Evolutionary conservation across 1,140 invertebrate genomes (phyloP).

Genomic region (Dendroctonus valens): DNA sequence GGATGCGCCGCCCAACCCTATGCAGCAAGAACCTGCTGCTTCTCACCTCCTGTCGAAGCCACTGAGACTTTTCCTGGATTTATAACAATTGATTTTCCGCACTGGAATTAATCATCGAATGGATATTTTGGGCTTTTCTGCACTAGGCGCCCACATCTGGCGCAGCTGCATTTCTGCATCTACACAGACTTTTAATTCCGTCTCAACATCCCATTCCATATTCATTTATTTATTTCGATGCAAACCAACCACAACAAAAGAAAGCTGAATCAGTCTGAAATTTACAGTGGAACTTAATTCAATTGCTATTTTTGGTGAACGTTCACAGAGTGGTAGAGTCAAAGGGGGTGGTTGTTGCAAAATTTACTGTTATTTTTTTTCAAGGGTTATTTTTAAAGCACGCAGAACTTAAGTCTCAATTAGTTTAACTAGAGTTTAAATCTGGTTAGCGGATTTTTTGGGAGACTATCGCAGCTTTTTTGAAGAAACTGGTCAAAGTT

Average conservation of each 20-base stretch:
- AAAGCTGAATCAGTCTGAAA: not conserved
- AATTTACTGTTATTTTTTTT: too few relatives aligned
- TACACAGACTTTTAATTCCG: not conserved
- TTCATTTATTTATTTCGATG: not conserved
- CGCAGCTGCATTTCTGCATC: not conserved
- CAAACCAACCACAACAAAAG: not conserved
- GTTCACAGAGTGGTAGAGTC: too few relatives aligned
- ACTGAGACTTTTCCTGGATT: constrained; percentile 31
- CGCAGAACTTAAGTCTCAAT: too few relatives aligned
- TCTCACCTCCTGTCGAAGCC: constrained; percentile 38
- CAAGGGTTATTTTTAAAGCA: too few relatives aligned
- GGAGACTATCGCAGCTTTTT: too few relatives aligned
- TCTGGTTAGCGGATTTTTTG: too few relatives aligned
- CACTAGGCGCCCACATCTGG: too few relatives aligned
- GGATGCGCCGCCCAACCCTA: constrained; percentile 46
- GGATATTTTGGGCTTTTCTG: too few relatives aligned
- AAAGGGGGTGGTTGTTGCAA: too few relatives aligned
- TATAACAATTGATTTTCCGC: constrained; percentile 38
- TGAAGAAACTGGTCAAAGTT: too few relatives aligned
- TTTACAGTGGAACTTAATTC: not conserved
- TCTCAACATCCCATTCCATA: not conserved
- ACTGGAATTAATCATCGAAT: constrained; percentile 23
- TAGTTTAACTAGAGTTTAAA: too few relatives aligned
- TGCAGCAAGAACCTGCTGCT: constrained; percentile 45
- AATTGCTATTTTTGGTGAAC: too few relatives aligned